Evolutionary conservation across 1,140 invertebrate species (phyloP).

Genomic region (Drosophila navojoa): DNA sequence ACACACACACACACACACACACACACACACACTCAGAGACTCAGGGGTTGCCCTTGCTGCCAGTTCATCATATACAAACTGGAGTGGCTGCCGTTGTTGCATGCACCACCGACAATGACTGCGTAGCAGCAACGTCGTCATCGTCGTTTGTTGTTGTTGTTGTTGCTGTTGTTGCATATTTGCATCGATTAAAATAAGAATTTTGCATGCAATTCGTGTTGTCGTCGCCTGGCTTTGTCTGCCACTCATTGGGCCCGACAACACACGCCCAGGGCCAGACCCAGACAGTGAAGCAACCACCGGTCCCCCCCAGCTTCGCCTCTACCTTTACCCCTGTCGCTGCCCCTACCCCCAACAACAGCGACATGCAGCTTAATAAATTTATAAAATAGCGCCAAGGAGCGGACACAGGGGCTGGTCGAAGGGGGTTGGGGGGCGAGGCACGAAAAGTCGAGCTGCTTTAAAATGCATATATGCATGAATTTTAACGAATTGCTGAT

Average conservation of each 20-base stretch:
- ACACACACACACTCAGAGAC: slow-evolving; percentile 18
- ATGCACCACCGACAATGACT: slow-evolving; percentile 64
- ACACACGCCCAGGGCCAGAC: slow-evolving; percentile 6
- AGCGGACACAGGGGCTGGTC: slow-evolving; percentile 26
- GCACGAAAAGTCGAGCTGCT: slow-evolving; percentile 28
- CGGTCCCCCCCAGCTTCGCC: not conserved
- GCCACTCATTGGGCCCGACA: slow-evolving; percentile 40
- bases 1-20: slow-evolving; percentile 20
- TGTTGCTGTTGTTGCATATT: slow-evolving; percentile 66
- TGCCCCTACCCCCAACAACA: too few species aligned
- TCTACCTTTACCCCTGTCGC: not conserved
- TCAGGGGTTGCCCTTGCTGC: slow-evolving; percentile 13
- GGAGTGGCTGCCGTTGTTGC: slow-evolving; percentile 52
- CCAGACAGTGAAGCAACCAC: not conserved
- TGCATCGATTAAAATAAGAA: slow-evolving; percentile 82
- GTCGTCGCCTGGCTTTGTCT: slow-evolving; percentile 80
- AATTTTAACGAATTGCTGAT: slow-evolving; percentile 83
- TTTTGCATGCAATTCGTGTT: slow-evolving; percentile 81
- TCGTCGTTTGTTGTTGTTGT: slow-evolving; percentile 36
- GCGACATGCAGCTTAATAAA: slow-evolving; percentile 68
- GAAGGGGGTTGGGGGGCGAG: not conserved
- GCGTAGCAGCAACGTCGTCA: slow-evolving; percentile 17
- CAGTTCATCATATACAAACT: slow-evolving; percentile 59
- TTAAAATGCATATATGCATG: slow-evolving; percentile 80
- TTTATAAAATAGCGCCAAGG: slow-evolving; percentile 69